Base-by-base conservation (phyloP, 2,888 invertebrate genomes). In the Cybosia mesomella region DNA sequence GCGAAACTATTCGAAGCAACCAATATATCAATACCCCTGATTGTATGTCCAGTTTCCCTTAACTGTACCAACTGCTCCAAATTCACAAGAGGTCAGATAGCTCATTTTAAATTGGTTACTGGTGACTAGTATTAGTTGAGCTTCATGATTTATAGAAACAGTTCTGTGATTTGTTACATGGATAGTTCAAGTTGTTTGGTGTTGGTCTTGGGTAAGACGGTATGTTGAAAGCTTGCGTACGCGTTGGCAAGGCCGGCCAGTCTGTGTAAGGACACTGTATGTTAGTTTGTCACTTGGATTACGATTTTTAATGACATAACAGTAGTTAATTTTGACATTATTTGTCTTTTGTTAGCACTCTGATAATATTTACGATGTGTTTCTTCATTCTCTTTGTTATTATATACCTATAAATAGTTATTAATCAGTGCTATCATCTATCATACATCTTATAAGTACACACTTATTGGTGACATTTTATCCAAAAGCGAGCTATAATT, bases 201-300 rank as follows among this genome's bases (percentile, higher is more conserved):
- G 57, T 34, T 32, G 63, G 61, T 66, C 82, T 91, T 91, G 89
- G 71, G 90, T 83, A 90, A 91, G 85, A 72, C 66, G 64, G 80
- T 83, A 70, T 89, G 91, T 92, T 81, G 92, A 91, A 91, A 92
- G 91, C 88, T 81, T 79, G 82, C 82, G 83, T 86, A 78, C 79
- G 83, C 74, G 82, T 65, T 58, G 73, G 64, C 92, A 91, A 92
- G 92, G 92, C 89, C 92, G 88, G 83, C 87, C 74, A 74, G 87
- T 90, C 76, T 78, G 58, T 58, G 86, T 91, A 90, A 91, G 92
- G 91, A 91, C 91, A 89, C 82, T 80, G 79, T 77, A 72, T 72
- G 74, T 77, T 79, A 64, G 82, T 75, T 76, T 76, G 78, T 80
- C 81, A 79, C 67, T 71, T 71, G 67, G 69, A 57, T 72, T 73